Percentiles rank a stretch among this genome's conserved stretches.
Evolutionary conservation across 2,888 invertebrate species (phyloP).

Genomic region (Eristalis intricaria): DNA sequence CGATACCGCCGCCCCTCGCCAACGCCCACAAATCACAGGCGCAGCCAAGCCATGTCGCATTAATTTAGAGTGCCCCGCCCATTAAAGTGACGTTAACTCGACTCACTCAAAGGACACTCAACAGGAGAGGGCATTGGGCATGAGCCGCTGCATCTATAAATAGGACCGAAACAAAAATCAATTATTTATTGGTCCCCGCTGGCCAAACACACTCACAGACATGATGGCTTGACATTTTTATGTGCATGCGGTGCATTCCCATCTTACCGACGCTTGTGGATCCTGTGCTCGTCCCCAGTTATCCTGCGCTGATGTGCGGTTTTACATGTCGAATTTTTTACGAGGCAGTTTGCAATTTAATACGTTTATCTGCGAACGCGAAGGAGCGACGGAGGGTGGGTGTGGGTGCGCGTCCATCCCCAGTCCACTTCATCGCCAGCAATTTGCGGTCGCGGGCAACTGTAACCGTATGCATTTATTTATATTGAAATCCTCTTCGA

Average conservation of each 20-base stretch:
- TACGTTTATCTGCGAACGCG: constrained; percentile 41
- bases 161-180: constrained; percentile 43
- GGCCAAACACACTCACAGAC: neutral
- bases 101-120: constrained; percentile 11
- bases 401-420: neutral
- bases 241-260: constrained; percentile 18
- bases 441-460: constrained; percentile 59
- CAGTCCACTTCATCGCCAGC: constrained; percentile 1
- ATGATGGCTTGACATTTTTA: constrained; percentile 40
- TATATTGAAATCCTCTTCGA: constrained; percentile 43
- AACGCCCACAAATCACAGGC: constrained; percentile 4
- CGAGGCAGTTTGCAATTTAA: constrained; percentile 40
- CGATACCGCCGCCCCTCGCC: neutral
- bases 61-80: constrained; percentile 24
- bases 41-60: neutral
- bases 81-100: constrained; percentile 19
- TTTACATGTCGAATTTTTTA: constrained; percentile 36
- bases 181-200: constrained; percentile 42
- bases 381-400: neutral
- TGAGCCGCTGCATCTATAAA: constrained; percentile 10
- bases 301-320: constrained; percentile 63
- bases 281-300: constrained; percentile 39
- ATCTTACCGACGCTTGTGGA: constrained; percentile 26
- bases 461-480: constrained; percentile 39
- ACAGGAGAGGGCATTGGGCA: neutral